Base-by-base conservation (phyloP, 2,113 vertebrate genomes). In the Corythornis madagascariensis region DNA sequence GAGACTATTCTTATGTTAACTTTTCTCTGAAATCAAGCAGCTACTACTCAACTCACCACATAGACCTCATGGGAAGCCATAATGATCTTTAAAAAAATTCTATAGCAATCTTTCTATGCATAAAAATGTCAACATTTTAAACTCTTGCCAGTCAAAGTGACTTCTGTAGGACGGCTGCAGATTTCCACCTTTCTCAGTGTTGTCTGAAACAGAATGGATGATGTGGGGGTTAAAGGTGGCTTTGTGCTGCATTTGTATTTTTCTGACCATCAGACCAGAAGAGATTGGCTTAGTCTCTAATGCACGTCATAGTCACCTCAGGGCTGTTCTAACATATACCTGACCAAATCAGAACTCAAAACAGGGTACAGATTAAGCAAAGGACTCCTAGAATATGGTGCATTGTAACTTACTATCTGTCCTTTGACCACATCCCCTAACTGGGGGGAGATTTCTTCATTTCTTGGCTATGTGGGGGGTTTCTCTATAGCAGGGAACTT, bases 231-330 rank as follows among this genome's bases (percentile, higher is more conserved):
- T 93, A 85, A 92, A 91, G 75, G 79, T 72, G 43, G 19, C 61
- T 86, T 74, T 78, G 31, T 77, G 71, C 47, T 86, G 60, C 1
- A 0, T 83, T 88, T 88, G 20, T 80, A 57, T 67, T 93, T 86
- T 95, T 83, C 75, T 95, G 75, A 85, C 71, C 64, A 53, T 42
- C 53, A 87, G 94, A 92, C 75, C 84, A 88, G 91, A 94, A 93
- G n/a, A 85, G 38, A 80, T 83, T 67, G 53, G 67, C 40, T 96
- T 94, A 83, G 75, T 85, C 48, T 75, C 60, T 87, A 60, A 60
- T 86, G 66, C 33, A 85, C 82, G 55, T 35, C 60, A 43, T 48
- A 83, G 71, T 56, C 56, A 94, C 84, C 84, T 89, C 72, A 74
- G 42, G 91, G 52, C 71, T 89, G 47, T 89, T 94, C 71, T 85